Evolutionary conservation across 2,113 vertebrate genomes (phyloP).

Genomic region (Poeciliopsis prolifica): DNA sequence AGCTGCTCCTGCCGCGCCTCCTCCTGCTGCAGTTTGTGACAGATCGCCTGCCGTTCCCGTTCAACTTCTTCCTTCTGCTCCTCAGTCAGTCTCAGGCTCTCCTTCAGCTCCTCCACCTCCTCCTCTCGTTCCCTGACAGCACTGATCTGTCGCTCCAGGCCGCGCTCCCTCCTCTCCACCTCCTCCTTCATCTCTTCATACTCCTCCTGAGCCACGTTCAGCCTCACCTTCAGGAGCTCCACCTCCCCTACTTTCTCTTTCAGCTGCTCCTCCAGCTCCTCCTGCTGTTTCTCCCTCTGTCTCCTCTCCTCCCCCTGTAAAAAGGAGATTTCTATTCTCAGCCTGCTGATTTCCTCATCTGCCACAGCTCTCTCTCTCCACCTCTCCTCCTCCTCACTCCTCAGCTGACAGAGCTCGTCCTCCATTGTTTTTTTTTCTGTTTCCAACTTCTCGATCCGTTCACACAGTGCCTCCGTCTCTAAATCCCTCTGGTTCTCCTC

Average conservation of each 20-base stretch:
- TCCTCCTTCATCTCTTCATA: constrained; percentile 45
- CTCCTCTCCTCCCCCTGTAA: constrained; percentile 11
- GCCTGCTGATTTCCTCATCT: constrained; percentile 18
- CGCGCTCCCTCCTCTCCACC: constrained; percentile 36
- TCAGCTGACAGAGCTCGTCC: constrained; percentile 16
- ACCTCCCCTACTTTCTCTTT: constrained; percentile 37
- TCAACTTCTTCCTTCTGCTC: constrained; percentile 32
- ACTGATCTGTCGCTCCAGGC: constrained; percentile 58
- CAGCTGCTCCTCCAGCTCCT: constrained; percentile 24
- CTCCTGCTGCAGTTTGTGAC: constrained; percentile 35
- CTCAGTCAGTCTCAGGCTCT: constrained; percentile 24
- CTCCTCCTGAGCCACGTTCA: constrained; percentile 54
- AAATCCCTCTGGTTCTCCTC: constrained; percentile 39
- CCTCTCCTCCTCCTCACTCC: constrained; percentile 16
- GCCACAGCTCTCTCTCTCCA: constrained; percentile 29
- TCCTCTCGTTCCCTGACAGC: constrained; percentile 57
- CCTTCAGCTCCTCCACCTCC: constrained; percentile 50
- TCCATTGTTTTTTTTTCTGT: constrained; percentile 14
- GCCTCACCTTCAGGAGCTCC: constrained; percentile 38
- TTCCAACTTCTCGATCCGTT: constrained; percentile 44
- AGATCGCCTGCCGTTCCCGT: constrained; percentile 28
- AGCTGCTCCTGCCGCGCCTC: constrained; percentile 43
- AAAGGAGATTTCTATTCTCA: constrained; percentile 20
- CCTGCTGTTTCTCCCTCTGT: constrained; percentile 15
- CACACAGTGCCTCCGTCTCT: constrained; percentile 42